Evolutionary conservation across 2,113 vertebrate genomes (phyloP).

Genomic region (Collichthys lucidus): DNA sequence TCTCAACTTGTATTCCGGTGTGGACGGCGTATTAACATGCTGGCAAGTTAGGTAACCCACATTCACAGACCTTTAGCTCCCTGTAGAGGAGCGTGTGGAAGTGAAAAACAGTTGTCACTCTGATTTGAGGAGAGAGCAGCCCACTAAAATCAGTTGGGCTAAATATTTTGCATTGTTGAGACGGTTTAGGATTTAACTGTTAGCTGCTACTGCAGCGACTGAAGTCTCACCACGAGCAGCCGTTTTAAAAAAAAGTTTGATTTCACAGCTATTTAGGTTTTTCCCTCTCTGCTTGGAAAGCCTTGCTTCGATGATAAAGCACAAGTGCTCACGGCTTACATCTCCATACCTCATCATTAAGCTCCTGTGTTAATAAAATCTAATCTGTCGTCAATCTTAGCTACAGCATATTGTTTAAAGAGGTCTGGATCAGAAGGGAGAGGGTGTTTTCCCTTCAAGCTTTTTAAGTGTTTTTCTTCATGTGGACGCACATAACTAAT

Average conservation of each 20-base stretch:
- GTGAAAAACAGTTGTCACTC: neutral
- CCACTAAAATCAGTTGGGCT: neutral
- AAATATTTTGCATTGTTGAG: neutral
- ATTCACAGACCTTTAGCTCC: neutral
- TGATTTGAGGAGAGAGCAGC: neutral
- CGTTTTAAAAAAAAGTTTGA: neutral
- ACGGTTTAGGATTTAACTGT: neutral
- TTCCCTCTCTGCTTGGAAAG: neutral
- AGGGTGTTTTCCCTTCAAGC: neutral
- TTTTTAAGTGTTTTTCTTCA: neutral
- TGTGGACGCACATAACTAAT: neutral
- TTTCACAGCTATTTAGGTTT: neutral
- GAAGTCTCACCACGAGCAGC: neutral
- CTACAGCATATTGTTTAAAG: neutral
- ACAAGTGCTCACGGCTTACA: constrained; percentile 32
- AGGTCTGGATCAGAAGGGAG: neutral
- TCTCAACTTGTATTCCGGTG: neutral
- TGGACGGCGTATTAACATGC: neutral
- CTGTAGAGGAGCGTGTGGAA: neutral
- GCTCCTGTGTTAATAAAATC: neutral
- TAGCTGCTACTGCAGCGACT: neutral
- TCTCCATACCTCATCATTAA: constrained; percentile 10
- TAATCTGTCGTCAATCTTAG: neutral
- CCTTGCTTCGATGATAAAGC: neutral
- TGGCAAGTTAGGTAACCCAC: neutral